Evolutionary conservation across 2,888 invertebrate species (phyloP).

Genomic region (Nomada goodeniana): DNA sequence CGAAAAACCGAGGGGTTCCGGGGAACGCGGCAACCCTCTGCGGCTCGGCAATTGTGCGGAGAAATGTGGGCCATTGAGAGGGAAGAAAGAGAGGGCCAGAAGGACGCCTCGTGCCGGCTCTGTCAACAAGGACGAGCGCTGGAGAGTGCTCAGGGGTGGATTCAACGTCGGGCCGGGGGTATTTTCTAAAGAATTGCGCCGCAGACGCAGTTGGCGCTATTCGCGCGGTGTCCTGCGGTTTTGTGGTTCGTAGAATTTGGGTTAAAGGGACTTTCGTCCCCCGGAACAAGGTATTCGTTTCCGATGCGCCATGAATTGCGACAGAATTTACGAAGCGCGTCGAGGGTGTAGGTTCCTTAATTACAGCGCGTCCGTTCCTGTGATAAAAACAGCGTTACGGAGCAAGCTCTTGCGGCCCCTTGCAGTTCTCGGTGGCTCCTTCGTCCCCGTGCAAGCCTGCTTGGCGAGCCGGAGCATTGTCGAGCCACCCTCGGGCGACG

Average conservation of each 20-base stretch:
- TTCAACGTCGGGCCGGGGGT: not conserved
- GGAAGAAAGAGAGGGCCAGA: slow-evolving; percentile 41
- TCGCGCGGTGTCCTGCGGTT: not conserved
- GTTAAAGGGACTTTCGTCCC: slow-evolving; percentile 2
- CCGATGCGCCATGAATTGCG: not conserved
- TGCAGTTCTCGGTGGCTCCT: slow-evolving; percentile 40
- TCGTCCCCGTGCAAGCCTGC: slow-evolving; percentile 21
- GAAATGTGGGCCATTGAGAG: slow-evolving; percentile 66
- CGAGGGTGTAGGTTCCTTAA: not conserved
- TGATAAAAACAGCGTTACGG: slow-evolving; percentile 40
- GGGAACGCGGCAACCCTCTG: slow-evolving; percentile 38
- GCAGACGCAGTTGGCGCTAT: not conserved
- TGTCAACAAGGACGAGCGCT: slow-evolving; percentile 48
- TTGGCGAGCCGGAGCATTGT: slow-evolving; percentile 53
- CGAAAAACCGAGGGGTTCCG: slow-evolving; percentile 45
- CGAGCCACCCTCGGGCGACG: slow-evolving; percentile 62
- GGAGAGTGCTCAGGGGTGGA: slow-evolving; percentile 44
- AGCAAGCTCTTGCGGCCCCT: slow-evolving; percentile 39
- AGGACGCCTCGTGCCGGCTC: slow-evolving; percentile 51
- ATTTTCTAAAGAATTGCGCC: not conserved
- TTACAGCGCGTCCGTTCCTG: slow-evolving; percentile 28
- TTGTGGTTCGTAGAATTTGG: not conserved
- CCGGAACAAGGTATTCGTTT: not conserved
- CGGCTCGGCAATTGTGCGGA: slow-evolving; percentile 52
- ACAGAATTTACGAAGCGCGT: too few species aligned